These are phyloP conservation scores for Rhynchomys soricoides DNA, from an alignment of 2,113 vertebrate species.

Conservation along the genomic window DNA sequence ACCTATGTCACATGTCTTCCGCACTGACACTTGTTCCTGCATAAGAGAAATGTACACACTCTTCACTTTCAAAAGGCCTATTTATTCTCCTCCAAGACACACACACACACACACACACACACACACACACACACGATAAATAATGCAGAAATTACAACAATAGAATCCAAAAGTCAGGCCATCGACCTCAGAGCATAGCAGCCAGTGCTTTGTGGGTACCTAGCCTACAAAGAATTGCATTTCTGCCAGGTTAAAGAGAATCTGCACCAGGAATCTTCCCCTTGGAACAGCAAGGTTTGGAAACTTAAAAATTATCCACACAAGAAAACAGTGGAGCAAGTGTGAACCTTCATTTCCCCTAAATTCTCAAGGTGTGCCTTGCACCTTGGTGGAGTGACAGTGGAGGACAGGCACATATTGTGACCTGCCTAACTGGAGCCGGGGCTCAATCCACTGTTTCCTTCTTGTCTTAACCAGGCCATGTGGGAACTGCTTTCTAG, in stretches of 20 bases:
- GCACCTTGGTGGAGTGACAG: neutral
- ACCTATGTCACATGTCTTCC: slow-evolving; percentile 5
- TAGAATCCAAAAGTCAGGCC: neutral
- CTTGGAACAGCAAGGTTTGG: neutral
- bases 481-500: neutral
- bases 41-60: slow-evolving; percentile 32
- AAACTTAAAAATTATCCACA: slow-evolving; percentile 3
- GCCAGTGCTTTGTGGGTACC: neutral
- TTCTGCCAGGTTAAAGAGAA: neutral
- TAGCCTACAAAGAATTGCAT: neutral
- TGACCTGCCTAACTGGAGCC: neutral
- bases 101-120: too few species aligned
- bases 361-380: neutral
- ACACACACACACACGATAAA: neutral
- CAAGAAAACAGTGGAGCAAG: neutral
- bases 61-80: slow-evolving; percentile 19
- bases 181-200: neutral
- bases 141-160: neutral
- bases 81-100: neutral
- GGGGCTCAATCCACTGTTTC: neutral
- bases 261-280: neutral
- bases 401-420: neutral
- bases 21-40: slow-evolving; percentile 30
- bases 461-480: neutral
- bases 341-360: neutral